phyloP scores from a whole-genome alignment of 2,888 invertebrate species.

The Candidula unifasciata region DNA sequence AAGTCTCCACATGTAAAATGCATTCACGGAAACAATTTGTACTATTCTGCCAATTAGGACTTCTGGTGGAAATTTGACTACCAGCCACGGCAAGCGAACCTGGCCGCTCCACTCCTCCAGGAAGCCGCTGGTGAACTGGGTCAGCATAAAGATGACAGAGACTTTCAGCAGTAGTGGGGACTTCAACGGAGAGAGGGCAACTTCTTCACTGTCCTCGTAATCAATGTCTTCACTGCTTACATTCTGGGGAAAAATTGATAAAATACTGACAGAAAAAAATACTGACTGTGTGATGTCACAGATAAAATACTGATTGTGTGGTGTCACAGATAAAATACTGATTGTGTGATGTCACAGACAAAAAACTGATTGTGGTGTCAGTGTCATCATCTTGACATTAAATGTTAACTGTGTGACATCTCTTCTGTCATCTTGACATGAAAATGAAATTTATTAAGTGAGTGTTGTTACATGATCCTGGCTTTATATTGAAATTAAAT shows the following conservation, averaged over 20 bases:
- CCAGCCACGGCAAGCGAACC: constrained; percentile 53
- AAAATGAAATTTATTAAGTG: too few relatives aligned
- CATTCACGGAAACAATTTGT: constrained; percentile 63
- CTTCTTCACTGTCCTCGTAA: constrained; percentile 52
- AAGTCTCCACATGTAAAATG: constrained; percentile 69
- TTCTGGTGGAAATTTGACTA: constrained; percentile 62
- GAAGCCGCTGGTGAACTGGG: constrained; percentile 63
- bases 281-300: not conserved
- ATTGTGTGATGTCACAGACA: not conserved
- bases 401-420: too few relatives aligned
- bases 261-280: not conserved
- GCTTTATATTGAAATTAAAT: too few relatives aligned
- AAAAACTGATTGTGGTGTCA: too few relatives aligned
- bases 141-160: constrained; percentile 69
- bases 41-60: constrained; percentile 63
- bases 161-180: constrained; percentile 67
- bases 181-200: constrained; percentile 61
- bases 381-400: too few relatives aligned
- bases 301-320: not conserved
- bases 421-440: too few relatives aligned
- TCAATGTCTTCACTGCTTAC: not conserved
- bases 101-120: constrained; percentile 63
- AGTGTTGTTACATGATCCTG: too few relatives aligned
- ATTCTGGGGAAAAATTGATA: not conserved
- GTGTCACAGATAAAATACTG: not conserved